These are phyloP conservation scores for Venustoraphidia nigricollis DNA, from an alignment of 2,888 invertebrate genomes.

Conservation along the genomic window DNA sequence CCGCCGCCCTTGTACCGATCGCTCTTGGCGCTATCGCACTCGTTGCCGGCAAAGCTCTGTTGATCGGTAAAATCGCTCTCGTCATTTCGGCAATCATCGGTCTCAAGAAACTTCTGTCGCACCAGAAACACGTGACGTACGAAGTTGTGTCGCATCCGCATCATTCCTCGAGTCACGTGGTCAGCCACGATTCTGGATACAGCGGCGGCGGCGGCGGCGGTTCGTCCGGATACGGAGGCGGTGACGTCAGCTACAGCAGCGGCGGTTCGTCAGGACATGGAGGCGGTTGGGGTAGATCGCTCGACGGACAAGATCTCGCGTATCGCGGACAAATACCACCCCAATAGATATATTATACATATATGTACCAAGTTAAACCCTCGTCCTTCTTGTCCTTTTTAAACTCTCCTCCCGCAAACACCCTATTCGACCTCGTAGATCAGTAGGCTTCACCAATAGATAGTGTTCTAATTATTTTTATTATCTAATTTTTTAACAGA, in stretches of 20 bases:
- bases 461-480: neutral
- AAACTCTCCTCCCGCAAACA: neutral
- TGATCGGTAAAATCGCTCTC: constrained; percentile 72
- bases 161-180: constrained; percentile 52
- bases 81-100: constrained; percentile 73
- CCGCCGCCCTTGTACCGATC: constrained; percentile 62
- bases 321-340: constrained; percentile 49
- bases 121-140: constrained; percentile 71
- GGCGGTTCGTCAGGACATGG: constrained; percentile 45
- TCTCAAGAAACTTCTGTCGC: constrained; percentile 61
- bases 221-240: constrained; percentile 37
- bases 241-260: constrained; percentile 28
- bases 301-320: constrained; percentile 61
- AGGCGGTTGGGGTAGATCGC: constrained; percentile 60
- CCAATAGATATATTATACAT: constrained; percentile 20
- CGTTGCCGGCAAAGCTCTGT: constrained; percentile 71
- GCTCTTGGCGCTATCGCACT: constrained; percentile 68
- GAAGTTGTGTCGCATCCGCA: constrained; percentile 78
- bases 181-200: constrained; percentile 47
- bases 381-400: neutral
- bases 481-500: neutral
- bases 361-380: neutral
- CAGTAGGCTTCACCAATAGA: neutral
- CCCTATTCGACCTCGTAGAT: neutral
- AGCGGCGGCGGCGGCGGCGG: constrained; percentile 33